A percentile compares a stretch with the other conserved stretches of the same genome.
Conservation (phyloP, 2,797 vertebrate species). For the Rhinoraja longicauda region DNA sequence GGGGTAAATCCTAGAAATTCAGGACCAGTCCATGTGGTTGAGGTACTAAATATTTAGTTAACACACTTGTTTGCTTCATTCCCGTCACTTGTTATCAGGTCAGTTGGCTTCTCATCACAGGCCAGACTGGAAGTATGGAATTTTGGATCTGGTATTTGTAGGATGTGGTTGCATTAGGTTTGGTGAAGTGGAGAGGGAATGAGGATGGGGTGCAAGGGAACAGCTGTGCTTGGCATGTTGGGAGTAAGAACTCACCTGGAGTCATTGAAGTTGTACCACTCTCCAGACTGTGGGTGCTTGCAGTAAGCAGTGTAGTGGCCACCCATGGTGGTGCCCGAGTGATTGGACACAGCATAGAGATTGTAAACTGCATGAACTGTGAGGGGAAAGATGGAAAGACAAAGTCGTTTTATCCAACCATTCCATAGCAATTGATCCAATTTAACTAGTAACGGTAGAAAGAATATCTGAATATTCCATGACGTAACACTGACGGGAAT, state of each 20-base stretch:
- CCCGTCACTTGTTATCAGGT: neutral
- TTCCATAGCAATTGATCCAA: neutral
- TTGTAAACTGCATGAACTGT: constrained; percentile 75
- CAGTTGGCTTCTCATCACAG: neutral
- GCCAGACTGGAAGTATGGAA: neutral
- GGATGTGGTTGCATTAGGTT: neutral
- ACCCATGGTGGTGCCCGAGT: constrained; percentile 84
- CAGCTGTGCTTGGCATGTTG: neutral
- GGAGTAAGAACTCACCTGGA: constrained; percentile 64
- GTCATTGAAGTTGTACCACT: constrained; percentile 93
- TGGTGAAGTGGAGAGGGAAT: neutral
- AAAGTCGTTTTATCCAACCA: neutral
- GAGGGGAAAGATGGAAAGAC: neutral
- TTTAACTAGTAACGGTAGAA: neutral
- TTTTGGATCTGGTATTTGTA: neutral
- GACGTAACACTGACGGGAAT: neutral
- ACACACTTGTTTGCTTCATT: neutral
- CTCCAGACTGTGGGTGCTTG: constrained; percentile 73
- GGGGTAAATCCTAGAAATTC: neutral
- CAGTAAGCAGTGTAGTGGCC: constrained; percentile 94
- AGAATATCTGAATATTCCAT: constrained; percentile 1
- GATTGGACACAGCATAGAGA: constrained; percentile 91
- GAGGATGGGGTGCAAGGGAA: neutral
- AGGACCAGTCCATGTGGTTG: neutral
- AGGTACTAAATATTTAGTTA: neutral